Evolutionary conservation across 2,797 vertebrate genomes (phyloP).

Genomic region (Ceryle rudis): DNA sequence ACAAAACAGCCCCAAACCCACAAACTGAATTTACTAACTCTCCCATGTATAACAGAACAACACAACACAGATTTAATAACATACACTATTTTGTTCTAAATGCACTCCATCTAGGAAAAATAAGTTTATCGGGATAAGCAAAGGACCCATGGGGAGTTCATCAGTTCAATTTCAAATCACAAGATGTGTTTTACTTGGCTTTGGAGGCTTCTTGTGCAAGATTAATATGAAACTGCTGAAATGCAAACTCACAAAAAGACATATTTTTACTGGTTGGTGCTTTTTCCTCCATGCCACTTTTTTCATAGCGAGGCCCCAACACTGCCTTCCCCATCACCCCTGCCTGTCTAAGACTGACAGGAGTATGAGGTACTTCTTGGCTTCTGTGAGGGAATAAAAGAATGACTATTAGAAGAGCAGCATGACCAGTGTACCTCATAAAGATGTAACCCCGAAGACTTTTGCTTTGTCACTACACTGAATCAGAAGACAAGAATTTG

Average conservation of each 20-base stretch:
- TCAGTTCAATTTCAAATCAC: constrained; percentile 73
- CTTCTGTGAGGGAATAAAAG: constrained; percentile 19
- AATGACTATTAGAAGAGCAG: constrained; percentile 19
- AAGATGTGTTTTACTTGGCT: constrained; percentile 77
- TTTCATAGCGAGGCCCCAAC: neutral
- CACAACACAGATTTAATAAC: constrained; percentile 63
- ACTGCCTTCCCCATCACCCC: neutral
- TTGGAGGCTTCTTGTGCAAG: constrained; percentile 63
- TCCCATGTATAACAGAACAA: constrained; percentile 49
- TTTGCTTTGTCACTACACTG: constrained; percentile 18
- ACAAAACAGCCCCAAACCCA: constrained; percentile 36
- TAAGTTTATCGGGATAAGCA: constrained; percentile 69
- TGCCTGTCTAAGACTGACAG: neutral
- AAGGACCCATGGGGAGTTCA: constrained; percentile 71
- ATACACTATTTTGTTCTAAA: constrained; percentile 67
- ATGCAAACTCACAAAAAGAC: constrained; percentile 59
- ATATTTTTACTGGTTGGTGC: constrained; percentile 64
- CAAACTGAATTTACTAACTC: constrained; percentile 42
- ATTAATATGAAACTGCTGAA: constrained; percentile 70
- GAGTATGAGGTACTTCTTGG: neutral
- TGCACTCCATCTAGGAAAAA: constrained; percentile 67
- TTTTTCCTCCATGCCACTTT: constrained; percentile 25
- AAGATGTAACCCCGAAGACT: neutral
- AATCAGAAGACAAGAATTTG: constrained; percentile 32
- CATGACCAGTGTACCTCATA: neutral